Base-by-base conservation (phyloP, 1,140 invertebrate species). In the Drosophila novamexicana region DNA sequence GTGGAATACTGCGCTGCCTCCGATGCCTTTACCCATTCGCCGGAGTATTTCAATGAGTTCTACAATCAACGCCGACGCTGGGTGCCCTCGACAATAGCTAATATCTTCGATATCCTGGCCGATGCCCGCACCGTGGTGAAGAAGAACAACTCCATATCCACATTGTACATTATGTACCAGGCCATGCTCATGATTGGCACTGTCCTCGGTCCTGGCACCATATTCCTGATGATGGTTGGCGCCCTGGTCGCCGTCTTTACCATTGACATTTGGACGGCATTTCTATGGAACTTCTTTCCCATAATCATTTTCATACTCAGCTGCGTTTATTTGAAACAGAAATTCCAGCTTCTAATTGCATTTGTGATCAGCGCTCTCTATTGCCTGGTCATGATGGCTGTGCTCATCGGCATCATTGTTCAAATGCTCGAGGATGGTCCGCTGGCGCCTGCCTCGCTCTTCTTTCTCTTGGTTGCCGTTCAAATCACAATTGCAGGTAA, bases 1-100 rank as follows among this genome's bases (percentile, higher is more conserved):
- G 97, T 95, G 1, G 97, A 98, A 93, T 98, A 98, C 92, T 97
- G 96, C 64, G 97, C 98, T 47, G 98, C 97, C 29, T 96, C 97
- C 44, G 98, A 98, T 90, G 97, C 98, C 16, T 97, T 97, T 82
- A 98, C 98, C 6, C 97, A 98, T 84, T 96, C 95, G 61, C 97
- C 97, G 1, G 97, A 98, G 94, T 95, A 96, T 42, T 98, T 98
- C 81, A 95, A 95, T 61, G 97, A 98, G 89, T 98, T 98, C 92
- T 98, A 96, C 92, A 97, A 97, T 91, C 97, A 98, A 91, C 94
- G 97, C 52, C 93, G 97, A 45, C 94, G 97, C 44, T 98, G 97
- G 97, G 97, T 97, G 22, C 97, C 97, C 14, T 98, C 97, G 0
- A 98, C 97, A 1, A 96, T 97, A 62, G 97, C 97, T 6, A 98